Conservation (phyloP, 2,113 vertebrate genomes). For the Callipepla californica region DNA sequence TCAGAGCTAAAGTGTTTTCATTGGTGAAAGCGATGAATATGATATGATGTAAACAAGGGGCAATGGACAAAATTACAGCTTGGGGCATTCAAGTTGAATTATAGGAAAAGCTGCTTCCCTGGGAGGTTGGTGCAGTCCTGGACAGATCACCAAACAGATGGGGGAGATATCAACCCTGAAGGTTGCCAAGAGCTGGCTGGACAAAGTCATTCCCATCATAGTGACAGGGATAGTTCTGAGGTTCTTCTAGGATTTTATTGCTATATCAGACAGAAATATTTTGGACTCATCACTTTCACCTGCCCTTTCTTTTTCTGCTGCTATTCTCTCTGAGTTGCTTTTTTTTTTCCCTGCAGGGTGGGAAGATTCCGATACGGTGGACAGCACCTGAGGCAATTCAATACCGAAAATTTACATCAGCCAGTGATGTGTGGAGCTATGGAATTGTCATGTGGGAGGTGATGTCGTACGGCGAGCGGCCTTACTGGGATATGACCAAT, state of each 20-base stretch:
- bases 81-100: background rate
- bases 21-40: background rate
- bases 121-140: background rate
- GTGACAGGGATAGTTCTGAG: background rate
- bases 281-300: background rate
- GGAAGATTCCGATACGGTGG: slow-evolving; percentile 86
- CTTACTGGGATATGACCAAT: slow-evolving; percentile 89
- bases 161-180: background rate
- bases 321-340: background rate
- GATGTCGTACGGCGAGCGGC: slow-evolving; percentile 85
- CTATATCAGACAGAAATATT: background rate
- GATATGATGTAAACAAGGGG: background rate
- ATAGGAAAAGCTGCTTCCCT: background rate
- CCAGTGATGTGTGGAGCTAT: slow-evolving; percentile 85
- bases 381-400: slow-evolving; percentile 84
- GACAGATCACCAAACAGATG: background rate
- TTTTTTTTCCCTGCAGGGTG: slow-evolving; percentile 69
- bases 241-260: background rate
- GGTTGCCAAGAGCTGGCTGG: background rate
- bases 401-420: slow-evolving; percentile 85
- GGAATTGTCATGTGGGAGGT: slow-evolving; percentile 88
- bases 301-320: background rate
- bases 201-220: background rate
- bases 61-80: accelerated
- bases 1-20: background rate